Percentiles rank a stretch among this genome's conserved stretches.
phyloP scores from a whole-genome alignment of 2,888 invertebrate genomes.

The Drosophila sordidapex region DNA sequence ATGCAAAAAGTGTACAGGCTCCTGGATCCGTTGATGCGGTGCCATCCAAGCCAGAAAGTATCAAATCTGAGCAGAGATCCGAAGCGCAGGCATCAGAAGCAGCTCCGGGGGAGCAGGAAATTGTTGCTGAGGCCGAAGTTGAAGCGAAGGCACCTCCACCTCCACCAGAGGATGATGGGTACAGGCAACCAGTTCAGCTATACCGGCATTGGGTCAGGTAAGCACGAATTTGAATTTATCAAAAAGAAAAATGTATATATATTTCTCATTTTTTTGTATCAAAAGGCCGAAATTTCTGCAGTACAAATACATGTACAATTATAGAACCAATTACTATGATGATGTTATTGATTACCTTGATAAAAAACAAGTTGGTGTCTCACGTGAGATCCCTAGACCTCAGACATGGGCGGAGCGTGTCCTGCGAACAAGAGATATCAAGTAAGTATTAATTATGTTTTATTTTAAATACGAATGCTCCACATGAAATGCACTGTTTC shows the following conservation, averaged over 20 bases:
- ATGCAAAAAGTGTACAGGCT: slow-evolving; percentile 47
- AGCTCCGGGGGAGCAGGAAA: slow-evolving; percentile 60
- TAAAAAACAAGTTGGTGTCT: slow-evolving; percentile 89
- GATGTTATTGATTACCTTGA: slow-evolving; percentile 94
- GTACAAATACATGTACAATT: slow-evolving; percentile 93
- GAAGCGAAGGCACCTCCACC: slow-evolving; percentile 86
- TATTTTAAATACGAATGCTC: neutral
- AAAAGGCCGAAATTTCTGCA: slow-evolving; percentile 92
- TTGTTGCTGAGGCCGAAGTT: slow-evolving; percentile 83
- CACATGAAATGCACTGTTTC: neutral
- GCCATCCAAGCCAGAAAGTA: slow-evolving; percentile 83
- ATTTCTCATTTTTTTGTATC: neutral
- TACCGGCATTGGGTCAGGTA: slow-evolving; percentile 93
- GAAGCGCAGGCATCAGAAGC: slow-evolving; percentile 30
- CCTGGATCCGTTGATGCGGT: slow-evolving; percentile 62
- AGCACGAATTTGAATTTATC: slow-evolving; percentile 14
- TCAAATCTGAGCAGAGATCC: slow-evolving; percentile 66
- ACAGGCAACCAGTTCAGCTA: slow-evolving; percentile 89
- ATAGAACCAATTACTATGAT: slow-evolving; percentile 94
- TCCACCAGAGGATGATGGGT: slow-evolving; percentile 86
- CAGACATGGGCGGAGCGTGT: slow-evolving; percentile 95
- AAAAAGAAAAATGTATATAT: neutral
- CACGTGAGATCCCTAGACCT: slow-evolving; percentile 90
- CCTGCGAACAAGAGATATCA: slow-evolving; percentile 88
- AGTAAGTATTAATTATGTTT: slow-evolving; percentile 60